Evolutionary conservation across 2,113 vertebrate species (phyloP).

Genomic region (Melanerpes aurifrons): DNA sequence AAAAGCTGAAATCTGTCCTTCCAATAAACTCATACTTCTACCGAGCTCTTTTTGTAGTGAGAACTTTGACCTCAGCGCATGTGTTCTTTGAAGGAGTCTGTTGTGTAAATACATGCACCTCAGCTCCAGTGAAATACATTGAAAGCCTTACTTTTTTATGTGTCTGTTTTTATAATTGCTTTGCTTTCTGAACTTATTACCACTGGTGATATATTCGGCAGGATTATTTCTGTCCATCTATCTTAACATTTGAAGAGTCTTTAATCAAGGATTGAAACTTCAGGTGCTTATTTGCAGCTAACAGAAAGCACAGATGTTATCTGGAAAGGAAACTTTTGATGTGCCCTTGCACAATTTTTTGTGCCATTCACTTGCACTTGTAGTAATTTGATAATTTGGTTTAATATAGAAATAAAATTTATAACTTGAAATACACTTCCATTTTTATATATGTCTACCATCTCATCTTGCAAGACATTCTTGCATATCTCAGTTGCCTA

Average conservation of each 20-base stretch:
- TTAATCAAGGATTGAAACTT: neutral
- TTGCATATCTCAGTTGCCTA: neutral
- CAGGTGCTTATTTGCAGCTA: neutral
- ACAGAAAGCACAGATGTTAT: neutral
- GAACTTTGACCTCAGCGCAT: neutral
- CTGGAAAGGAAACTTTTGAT: neutral
- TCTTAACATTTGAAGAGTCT: neutral
- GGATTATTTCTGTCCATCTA: neutral
- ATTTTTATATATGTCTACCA: rapidly evolving
- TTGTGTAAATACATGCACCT: neutral
- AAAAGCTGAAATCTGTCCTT: neutral
- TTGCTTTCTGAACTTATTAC: neutral
- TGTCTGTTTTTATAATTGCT: neutral
- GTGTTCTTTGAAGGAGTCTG: neutral
- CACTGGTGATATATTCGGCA: neutral
- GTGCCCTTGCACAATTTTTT: neutral
- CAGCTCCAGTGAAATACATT: neutral
- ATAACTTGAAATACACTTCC: neutral
- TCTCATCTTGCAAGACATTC: neutral
- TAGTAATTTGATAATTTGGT: neutral
- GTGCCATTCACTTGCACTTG: neutral
- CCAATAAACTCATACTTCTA: neutral
- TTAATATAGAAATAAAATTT: neutral
- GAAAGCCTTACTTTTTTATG: neutral
- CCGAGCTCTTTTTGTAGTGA: neutral